Base-by-base conservation (phyloP, 2,113 vertebrate species). In the Ophthalmolycus amberensis region DNA sequence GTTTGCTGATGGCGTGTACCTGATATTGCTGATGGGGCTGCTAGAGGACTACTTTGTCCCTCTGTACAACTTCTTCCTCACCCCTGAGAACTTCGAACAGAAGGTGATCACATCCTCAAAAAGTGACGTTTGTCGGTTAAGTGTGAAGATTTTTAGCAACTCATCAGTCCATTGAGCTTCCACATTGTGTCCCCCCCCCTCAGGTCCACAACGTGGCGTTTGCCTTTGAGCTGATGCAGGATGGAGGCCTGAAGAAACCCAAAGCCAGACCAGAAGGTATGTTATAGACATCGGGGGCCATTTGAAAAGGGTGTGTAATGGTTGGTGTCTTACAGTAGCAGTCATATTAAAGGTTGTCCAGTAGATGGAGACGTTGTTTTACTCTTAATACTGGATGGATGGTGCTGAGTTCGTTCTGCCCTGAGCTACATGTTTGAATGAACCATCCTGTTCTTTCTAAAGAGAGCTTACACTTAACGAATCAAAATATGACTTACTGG, bases 1-100 rank as follows among this genome's bases (percentile, higher is more conserved):
- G 98, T 99, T 99, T 95, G 98, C 98, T 93, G 98, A 99, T 71
- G 98, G 98, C 0, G 98, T 99, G 37, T 99, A 99, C 90, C 93
- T 99, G 84, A 96, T 99, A 32, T 92, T 99, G 72, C 92, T 99
- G 83, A 98, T 98, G 97, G 98, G 98, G 25, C 94, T 99, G 20
- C 94, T 99, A 25, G 98, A 99, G 64, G 95, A 96, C 88, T 99
- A 99, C 86, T 99, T 99, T 59, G 96, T 99, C 22, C 98, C 98
- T 4, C 95, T 99, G 29, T 97, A 98, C 91, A 95, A 97, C 93
- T 99, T 99, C 94, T 96, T 96, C 85, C 95, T 99, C 85, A 99
- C 98, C 0, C 98, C 98, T 0, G 98, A 99, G 90, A 96, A 90
- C 93, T 99, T 98, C 54, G 98, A 99, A 72, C 98, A 99, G 91